These are phyloP conservation scores for Sinonovacula constricta DNA, from an alignment of 1,140 invertebrate species.

Conservation along the genomic window DNA sequence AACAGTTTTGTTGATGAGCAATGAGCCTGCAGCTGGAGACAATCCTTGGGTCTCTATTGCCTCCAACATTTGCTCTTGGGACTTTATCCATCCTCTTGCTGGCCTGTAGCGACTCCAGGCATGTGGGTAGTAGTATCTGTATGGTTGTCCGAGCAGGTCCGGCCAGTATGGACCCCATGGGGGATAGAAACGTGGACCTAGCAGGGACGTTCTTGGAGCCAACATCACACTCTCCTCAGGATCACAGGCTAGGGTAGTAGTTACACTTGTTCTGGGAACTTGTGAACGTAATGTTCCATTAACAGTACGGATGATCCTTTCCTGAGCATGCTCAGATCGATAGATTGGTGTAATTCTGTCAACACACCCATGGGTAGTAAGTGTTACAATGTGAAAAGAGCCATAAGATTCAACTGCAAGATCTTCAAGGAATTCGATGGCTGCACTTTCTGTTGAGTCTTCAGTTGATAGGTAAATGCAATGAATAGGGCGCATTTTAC, in stretches of 20 bases:
- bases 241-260: constrained; percentile 68
- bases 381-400: constrained; percentile 74
- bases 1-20: constrained; percentile 74
- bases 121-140: constrained; percentile 71
- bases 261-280: constrained; percentile 73
- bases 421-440: constrained; percentile 76
- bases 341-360: constrained; percentile 76
- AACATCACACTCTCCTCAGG: constrained; percentile 66
- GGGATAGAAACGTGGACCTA: constrained; percentile 24
- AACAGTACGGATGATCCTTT: constrained; percentile 70
- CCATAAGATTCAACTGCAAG: constrained; percentile 76
- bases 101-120: constrained; percentile 74
- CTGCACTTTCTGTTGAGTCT: constrained; percentile 67
- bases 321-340: constrained; percentile 65
- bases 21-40: constrained; percentile 74
- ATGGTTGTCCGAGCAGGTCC: constrained; percentile 50
- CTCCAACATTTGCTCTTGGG: constrained; percentile 64
- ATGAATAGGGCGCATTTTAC: constrained; percentile 70
- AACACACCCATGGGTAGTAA: constrained; percentile 73
- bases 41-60: constrained; percentile 54
- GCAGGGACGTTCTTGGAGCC: constrained; percentile 51
- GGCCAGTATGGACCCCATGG: constrained; percentile 30
- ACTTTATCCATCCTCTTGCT: constrained; percentile 70
- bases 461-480: constrained; percentile 74
- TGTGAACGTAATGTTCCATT: constrained; percentile 69